These are phyloP conservation scores for Synanthedon vespiformis DNA, from an alignment of 2,888 invertebrate species.

Conservation along the genomic window DNA sequence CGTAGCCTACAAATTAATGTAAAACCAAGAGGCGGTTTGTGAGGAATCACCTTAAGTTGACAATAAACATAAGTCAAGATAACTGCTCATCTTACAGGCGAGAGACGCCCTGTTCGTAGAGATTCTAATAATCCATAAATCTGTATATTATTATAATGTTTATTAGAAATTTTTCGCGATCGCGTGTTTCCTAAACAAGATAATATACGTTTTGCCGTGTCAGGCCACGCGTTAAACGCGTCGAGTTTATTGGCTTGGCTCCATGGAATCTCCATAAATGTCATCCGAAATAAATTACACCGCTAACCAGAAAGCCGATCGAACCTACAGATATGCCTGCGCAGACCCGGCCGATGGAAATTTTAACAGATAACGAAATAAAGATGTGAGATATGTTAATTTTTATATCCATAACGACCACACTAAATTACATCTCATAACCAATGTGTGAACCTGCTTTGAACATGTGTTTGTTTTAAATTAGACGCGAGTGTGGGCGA, in stretches of 20 bases:
- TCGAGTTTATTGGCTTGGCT: slow-evolving; percentile 39
- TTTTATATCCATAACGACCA: slow-evolving; percentile 27
- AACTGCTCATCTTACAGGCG: slow-evolving; percentile 5
- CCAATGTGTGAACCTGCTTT: slow-evolving; percentile 10
- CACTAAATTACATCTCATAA: slow-evolving; percentile 26
- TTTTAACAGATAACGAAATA: slow-evolving; percentile 24
- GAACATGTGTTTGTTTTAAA: slow-evolving; percentile 14
- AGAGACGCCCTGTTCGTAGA: slow-evolving; percentile 5
- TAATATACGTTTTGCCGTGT: slow-evolving; percentile 23
- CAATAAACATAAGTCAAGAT: no score
- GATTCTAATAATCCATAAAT: slow-evolving; percentile 13
- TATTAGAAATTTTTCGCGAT: slow-evolving; percentile 25
- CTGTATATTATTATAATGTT: slow-evolving; percentile 2
- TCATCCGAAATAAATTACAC: slow-evolving; percentile 51
- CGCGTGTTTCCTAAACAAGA: slow-evolving; percentile 18
- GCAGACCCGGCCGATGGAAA: slow-evolving; percentile 15
- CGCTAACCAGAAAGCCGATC: slow-evolving; percentile 15
- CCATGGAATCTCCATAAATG: slow-evolving; percentile 54
- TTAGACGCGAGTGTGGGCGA: slow-evolving; percentile 5
- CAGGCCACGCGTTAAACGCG: slow-evolving; percentile 34
- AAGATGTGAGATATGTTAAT: slow-evolving; percentile 45
- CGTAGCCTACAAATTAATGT: no score
- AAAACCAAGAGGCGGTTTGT: no score
- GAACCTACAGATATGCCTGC: slow-evolving; percentile 18
- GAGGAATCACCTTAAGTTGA: no score